Evolutionary conservation across 2,888 invertebrate genomes (phyloP), one percentile per base, ranked within the genome.

Genomic region (Itoplectis maculator): DNA sequence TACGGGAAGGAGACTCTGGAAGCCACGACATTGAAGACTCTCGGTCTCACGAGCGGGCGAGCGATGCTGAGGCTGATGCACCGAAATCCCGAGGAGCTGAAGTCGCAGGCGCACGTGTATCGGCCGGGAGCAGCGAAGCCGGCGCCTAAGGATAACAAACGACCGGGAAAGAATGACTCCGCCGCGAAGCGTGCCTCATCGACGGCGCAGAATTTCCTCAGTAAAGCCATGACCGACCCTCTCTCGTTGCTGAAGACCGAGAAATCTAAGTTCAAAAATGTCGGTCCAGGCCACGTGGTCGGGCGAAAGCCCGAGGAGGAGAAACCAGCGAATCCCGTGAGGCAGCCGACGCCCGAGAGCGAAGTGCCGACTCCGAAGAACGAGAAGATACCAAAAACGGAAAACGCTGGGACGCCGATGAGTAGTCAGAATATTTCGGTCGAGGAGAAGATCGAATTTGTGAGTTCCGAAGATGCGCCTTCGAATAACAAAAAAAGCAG

Each of bases 31-130:
- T 94, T 98, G 35, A 95, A 96, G 88, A 96, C 95, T 61, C 93
- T 98, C 75, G 98, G 98, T 11, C 93, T 98, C 66, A 96, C 96
- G 49, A 94, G 94, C 82, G 97, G 97, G 6, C 95, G 96, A 91
- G 97, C 97, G 13, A 95, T 97, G 91, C 93, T 98, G 56, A 93
- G 96, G 83, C 90, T 96, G 79, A 92, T 96, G 45, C 94, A 96
- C 88, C 95, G 96, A 91, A 92, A 93, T 80, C 94, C 95, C n/a
- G 95, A 95, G 86, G 95, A 95, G 89, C 92, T 95, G 13, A 94
- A 94, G 88, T 94, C 92, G 15, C 97, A 97, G 93, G 96, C 96
- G 0, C 96, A 96, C 93, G 95, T 96, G 6, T 95, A 95, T 86
- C 92, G 94, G 69, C 94, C 95, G 15, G 82, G 95, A 11, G 72